Evolutionary conservation across 1,140 invertebrate genomes (phyloP).

Genomic region (Tetramorium parvispinum): DNA sequence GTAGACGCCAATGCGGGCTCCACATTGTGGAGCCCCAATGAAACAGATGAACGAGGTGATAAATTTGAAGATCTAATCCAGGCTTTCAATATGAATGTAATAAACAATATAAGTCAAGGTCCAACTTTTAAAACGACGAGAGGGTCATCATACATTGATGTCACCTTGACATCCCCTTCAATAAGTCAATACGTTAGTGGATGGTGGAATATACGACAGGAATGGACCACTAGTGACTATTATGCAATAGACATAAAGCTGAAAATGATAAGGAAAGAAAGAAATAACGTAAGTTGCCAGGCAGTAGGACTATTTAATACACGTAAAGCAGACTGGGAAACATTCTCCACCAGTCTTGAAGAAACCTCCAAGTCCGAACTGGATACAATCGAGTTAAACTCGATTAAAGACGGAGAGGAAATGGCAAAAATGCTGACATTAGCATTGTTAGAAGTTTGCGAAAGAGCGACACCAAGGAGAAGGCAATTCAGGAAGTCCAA

Average conservation of each 20-base stretch:
- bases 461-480: no score
- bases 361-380: no score
- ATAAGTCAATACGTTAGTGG: background rate
- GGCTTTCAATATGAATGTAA: rapidly evolving
- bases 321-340: background rate
- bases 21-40: background rate
- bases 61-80: background rate
- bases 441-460: background rate
- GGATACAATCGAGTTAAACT: no score
- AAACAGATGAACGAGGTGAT: background rate
- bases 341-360: background rate
- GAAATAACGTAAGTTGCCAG: no score
- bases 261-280: background rate
- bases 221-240: background rate
- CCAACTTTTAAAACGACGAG: background rate
- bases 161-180: background rate
- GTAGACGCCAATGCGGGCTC: background rate
- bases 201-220: background rate
- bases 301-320: slow-evolving; percentile 1
- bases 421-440: no score
- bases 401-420: background rate
- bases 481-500: no score
- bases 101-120: background rate
- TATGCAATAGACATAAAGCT: background rate
- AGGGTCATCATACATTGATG: background rate